phyloP scores from a whole-genome alignment of 2,113 vertebrate genomes.

The Nerophis ophidion region DNA sequence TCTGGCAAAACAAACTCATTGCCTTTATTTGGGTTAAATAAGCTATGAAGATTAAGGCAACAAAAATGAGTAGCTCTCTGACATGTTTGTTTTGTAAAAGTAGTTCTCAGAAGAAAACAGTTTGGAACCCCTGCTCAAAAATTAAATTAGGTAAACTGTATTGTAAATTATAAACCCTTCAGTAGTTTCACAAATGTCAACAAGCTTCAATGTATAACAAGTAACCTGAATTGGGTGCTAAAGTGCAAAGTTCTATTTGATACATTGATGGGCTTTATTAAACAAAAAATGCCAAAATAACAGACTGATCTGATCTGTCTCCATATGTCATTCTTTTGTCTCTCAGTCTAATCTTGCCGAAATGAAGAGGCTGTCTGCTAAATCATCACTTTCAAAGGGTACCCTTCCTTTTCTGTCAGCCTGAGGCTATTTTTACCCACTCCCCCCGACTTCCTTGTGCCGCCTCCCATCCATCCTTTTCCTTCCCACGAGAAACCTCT shows the following conservation, averaged over 20 bases:
- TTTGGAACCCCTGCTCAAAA: too few species aligned
- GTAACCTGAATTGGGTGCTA: neutral
- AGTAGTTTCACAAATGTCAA: too few species aligned
- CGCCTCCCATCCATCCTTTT: slow-evolving; percentile 53
- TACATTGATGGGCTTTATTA: neutral
- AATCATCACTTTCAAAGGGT: slow-evolving; percentile 65
- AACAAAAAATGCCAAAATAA: slow-evolving; percentile 11
- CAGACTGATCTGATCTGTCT: slow-evolving; percentile 16
- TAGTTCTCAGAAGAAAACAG: too few species aligned
- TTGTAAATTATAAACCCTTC: too few species aligned
- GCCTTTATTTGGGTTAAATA: too few species aligned
- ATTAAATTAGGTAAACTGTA: too few species aligned
- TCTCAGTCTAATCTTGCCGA: slow-evolving; percentile 46
- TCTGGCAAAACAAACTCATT: too few species aligned
- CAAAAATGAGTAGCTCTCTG: too few species aligned
- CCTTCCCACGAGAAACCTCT: slow-evolving; percentile 54
- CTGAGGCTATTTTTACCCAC: slow-evolving; percentile 67
- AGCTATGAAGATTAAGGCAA: too few species aligned
- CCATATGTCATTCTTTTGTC: slow-evolving; percentile 14
- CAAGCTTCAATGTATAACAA: neutral
- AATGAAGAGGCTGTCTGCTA: slow-evolving; percentile 62
- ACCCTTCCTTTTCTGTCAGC: slow-evolving; percentile 56
- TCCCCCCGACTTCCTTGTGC: slow-evolving; percentile 25
- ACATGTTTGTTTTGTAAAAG: too few species aligned
- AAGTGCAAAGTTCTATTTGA: slow-evolving; percentile 2